Evolutionary conservation across 2,797 vertebrate species (phyloP), one percentile per base, ranked within the genome.

Genomic region (Lophotriccus pileatus): DNA sequence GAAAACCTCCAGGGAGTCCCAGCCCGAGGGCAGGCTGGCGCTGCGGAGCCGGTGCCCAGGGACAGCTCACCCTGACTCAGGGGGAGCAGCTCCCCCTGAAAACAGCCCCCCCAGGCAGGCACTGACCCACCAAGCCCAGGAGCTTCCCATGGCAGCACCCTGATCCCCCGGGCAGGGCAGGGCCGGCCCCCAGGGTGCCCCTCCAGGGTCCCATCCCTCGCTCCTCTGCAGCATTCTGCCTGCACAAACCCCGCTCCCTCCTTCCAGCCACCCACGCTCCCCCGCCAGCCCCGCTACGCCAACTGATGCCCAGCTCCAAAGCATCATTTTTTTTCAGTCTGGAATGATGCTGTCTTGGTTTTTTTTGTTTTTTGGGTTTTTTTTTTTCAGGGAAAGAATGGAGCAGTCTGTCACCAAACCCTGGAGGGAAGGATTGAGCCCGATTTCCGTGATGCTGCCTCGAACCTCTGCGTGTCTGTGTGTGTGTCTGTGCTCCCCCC

Each of bases 161-260:
- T 0, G 2, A n/a, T 12, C 7, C 18, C 27, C 0, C 1, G 1
- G 28, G 41, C 50, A 39, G 13, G 16, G 36, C 7, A 25, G 28
- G 10, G 67, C 32, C 18, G 68, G 24, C 41, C 25, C 5, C 6
- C 62, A 4, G 66, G 76, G 30, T 5, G 60, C 84, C 53, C 46
- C 75, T 37, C 52, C 14, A 6, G 34, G n/a, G 55, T n/a, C 64
- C 43, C 21, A 2, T 24, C 76, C 85, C 66, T 34, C 2, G 4
- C 49, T 79, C 14, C 95, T 94, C 22, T 95, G 95, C 95, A 96
- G 88, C 84, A 93, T 93, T 95, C 49, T 74, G 39, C 47, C 84
- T 24, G 91, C 91, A 83, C 78, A 74, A 84, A 7, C 49, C 72
- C 64, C 2, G 59, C 68, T 76, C 72, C 36, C 90, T 68, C 83